Conservation (phyloP, 2,113 vertebrate genomes). For the Lagenorhynchus albirostris region DNA sequence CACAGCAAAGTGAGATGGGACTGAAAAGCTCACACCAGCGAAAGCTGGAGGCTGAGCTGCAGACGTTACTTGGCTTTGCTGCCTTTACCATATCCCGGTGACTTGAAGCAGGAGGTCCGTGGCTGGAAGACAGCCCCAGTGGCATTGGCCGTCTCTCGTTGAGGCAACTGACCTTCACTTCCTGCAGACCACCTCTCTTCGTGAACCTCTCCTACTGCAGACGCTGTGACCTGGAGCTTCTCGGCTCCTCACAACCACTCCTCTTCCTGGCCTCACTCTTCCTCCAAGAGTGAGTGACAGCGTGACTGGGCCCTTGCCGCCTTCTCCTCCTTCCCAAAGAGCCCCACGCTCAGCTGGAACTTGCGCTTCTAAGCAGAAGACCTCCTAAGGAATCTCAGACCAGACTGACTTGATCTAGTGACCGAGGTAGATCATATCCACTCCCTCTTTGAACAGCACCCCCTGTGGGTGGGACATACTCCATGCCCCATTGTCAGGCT, state of each 20-base stretch:
- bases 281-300: not conserved
- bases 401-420: not conserved
- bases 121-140: not conserved
- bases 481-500: not conserved
- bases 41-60: not conserved
- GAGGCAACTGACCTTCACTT: not conserved
- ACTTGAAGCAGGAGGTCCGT: not conserved
- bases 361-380: not conserved
- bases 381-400: not conserved
- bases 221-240: not conserved
- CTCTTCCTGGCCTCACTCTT: not conserved
- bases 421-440: fast-evolving
- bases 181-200: not conserved
- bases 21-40: not conserved
- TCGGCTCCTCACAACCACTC: not conserved
- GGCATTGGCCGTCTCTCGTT: not conserved
- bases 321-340: not conserved
- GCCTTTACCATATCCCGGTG: not conserved
- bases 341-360: not conserved
- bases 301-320: fast-evolving
- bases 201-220: not conserved
- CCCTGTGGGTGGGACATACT: not conserved
- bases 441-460: not conserved
- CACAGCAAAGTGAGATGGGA: fast-evolving
- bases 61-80: not conserved